phyloP scores from a whole-genome alignment of 2,888 invertebrate genomes.

The Iphiclides podalirius region DNA sequence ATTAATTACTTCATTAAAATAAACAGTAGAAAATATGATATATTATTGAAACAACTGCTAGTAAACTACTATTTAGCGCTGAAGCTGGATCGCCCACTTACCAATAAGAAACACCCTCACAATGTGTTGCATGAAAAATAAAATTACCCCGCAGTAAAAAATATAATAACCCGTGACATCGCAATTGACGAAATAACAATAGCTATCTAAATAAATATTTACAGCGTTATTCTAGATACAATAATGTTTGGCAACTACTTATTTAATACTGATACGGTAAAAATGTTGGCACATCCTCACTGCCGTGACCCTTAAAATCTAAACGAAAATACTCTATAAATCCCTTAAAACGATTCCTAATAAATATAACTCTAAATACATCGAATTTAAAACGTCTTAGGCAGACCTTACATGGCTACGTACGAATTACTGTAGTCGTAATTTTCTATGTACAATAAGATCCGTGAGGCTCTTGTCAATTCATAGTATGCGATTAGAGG shows the following conservation, averaged over 20 bases:
- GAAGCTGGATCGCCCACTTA: too few relatives aligned
- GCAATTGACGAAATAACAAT: constrained; percentile 50
- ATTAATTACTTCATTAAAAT: too few relatives aligned
- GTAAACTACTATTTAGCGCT: too few relatives aligned
- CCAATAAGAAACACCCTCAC: constrained; percentile 67
- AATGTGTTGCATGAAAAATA: constrained; percentile 73
- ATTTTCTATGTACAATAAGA: constrained; percentile 64
- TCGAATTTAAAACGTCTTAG: constrained; percentile 75
- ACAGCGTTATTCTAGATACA: constrained; percentile 68
- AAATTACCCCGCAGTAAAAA: constrained; percentile 58
- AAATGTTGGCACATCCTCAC: constrained; percentile 77
- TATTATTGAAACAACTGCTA: too few relatives aligned
- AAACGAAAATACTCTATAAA: constrained; percentile 72
- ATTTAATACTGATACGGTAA: constrained; percentile 79
- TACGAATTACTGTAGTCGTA: constrained; percentile 44
- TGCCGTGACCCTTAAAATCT: constrained; percentile 59
- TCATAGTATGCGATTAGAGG: background rate
- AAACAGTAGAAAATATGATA: too few relatives aligned
- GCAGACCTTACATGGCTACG: constrained; percentile 55
- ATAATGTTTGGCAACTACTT: constrained; percentile 70
- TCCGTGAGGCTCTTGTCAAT: too few relatives aligned
- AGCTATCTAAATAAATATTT: constrained; percentile 62
- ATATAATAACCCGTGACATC: constrained; percentile 36
- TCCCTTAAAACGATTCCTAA: constrained; percentile 58
- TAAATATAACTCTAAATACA: constrained; percentile 70